Percentiles rank a stretch among this genome's conserved stretches.
Conservation (phyloP, 2,888 invertebrate species). For the Chaetogeoica ovagalla region DNA sequence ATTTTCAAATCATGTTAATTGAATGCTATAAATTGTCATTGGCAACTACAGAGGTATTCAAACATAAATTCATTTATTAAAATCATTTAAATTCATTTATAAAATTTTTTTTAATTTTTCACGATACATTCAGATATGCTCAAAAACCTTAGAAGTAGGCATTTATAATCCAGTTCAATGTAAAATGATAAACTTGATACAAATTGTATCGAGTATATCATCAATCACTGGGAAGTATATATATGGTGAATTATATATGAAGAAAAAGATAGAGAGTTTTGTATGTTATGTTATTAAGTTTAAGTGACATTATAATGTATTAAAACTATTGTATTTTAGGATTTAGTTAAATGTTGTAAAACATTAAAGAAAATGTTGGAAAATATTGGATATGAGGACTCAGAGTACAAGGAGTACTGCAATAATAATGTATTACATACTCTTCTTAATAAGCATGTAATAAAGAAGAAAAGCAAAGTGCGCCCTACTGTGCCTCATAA, state of each 20-base stretch:
- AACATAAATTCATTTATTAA: background rate
- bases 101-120: background rate
- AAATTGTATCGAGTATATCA: conserved; percentile 32
- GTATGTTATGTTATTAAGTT: background rate
- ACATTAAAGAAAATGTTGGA: conserved; percentile 6
- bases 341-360: conserved; percentile 33
- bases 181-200: conserved; percentile 39
- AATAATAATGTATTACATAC: background rate
- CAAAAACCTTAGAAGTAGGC: conserved; percentile 28
- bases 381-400: conserved; percentile 28
- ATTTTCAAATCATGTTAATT: conserved; percentile 33
- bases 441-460: conserved; percentile 1
- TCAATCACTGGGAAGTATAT: conserved; percentile 33
- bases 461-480: background rate
- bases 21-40: conserved; percentile 39
- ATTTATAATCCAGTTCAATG: conserved; percentile 39
- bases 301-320: too few species aligned
- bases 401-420: background rate
- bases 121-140: background rate
- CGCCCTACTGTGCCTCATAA: background rate
- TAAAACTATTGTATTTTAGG: background rate
- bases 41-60: conserved; percentile 7
- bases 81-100: too few species aligned
- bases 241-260: conserved; percentile 25
- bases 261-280: conserved; percentile 36